These are phyloP conservation scores for Trichomycterus rosablanca DNA, from an alignment of 2,113 vertebrate genomes.

Conservation along the genomic window DNA sequence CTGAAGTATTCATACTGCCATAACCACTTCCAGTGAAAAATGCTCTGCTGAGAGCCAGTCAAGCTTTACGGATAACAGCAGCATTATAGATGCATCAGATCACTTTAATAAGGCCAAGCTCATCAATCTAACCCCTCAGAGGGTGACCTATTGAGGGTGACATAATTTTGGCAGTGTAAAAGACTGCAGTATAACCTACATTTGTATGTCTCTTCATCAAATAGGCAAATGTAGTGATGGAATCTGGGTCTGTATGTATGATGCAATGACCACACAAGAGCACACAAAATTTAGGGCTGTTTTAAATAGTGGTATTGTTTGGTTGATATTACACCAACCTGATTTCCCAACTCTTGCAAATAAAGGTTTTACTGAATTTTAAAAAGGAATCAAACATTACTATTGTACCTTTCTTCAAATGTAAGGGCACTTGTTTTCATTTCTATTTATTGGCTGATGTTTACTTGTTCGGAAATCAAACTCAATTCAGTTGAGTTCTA, in stretches of 20 bases:
- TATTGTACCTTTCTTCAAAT: no score
- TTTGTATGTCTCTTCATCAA: neutral
- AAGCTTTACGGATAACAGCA: neutral
- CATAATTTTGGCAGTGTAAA: constrained; percentile 22
- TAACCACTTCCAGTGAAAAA: neutral
- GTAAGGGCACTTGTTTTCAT: no score
- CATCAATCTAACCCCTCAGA: constrained; percentile 8
- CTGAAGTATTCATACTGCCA: no score
- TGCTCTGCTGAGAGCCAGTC: neutral
- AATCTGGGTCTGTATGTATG: neutral
- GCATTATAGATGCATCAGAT: constrained; percentile 5
- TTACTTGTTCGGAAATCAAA: no score
- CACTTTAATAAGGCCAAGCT: constrained; percentile 6
- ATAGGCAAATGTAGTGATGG: neutral
- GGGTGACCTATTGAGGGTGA: constrained; percentile 7
- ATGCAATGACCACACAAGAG: neutral
- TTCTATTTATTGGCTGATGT: no score
- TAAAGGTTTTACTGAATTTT: no score
- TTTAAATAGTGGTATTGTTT: neutral
- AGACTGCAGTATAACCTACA: neutral
- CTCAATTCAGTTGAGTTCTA: no score
- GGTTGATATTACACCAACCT: no score
- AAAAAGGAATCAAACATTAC: no score
- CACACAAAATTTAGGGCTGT: neutral
- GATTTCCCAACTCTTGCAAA: no score